Base-by-base conservation (phyloP, 2,797 vertebrate genomes). In the Anolis apletophallus region DNA sequence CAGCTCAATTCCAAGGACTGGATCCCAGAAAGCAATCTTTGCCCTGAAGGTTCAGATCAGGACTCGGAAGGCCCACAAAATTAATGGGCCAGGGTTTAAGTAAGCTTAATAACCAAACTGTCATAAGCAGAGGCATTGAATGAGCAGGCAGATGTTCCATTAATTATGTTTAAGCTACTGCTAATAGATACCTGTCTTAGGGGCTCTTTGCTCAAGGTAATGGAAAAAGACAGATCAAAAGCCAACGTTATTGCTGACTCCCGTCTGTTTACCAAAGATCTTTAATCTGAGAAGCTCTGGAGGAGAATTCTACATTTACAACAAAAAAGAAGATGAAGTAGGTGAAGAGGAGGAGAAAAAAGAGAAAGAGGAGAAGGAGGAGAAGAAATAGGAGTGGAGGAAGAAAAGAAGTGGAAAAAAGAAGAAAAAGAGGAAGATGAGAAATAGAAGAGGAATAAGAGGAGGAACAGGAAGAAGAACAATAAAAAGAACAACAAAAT, bases 131-230 rank as follows among this genome's bases (percentile, higher is more conserved):
- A 89, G 55, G 50, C 52, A 67, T 87, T 61, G 76, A 81, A 77
- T 71, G 71, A 81, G 83, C 1, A 3, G 19, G 46, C 4, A 73
- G 81, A 40, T 77, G 40, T 2, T 74, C 64, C 81, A 85, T 81
- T n/a, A 85, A 89, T 76, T 3, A 13, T 1, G 34, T 14, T 6
- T 16, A 52, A 52, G 5, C 61, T 76, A 81, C 79, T 77, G 40
- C 4, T 50, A 91, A 19, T 34, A 36, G 50, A 83, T 89, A 68
- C 67, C 55, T 81, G 64, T 84, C 80, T 88, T 90, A 32, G 16
- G 54, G 11, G 26, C 9, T 14, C 85, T 59, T 69, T 21, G 36
- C 12, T 52, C 29, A 11, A n/a, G 3, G 8, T 82, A 69, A 59
- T 19, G 13, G 80, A 81, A 86, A 52, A 36, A 87, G 73, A 71